A percentile compares a stretch with the other conserved stretches of the same genome.
These are phyloP conservation scores for Odontesthes bonariensis DNA, from an alignment of 2,113 vertebrate species.

Conservation along the genomic window DNA sequence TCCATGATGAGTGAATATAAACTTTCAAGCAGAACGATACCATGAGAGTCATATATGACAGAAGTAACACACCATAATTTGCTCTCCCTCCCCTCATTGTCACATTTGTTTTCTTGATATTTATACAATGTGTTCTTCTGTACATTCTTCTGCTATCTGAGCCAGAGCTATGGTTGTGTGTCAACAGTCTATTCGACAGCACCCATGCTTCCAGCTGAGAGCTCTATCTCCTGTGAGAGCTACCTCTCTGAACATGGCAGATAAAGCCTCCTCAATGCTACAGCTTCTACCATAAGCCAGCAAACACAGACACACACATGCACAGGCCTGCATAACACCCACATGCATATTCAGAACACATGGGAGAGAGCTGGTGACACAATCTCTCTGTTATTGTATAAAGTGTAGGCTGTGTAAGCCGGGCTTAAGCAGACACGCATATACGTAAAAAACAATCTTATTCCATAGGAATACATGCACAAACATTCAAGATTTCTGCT, in stretches of 20 bases:
- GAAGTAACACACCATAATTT: conserved; percentile 6
- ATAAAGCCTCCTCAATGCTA: conserved; percentile 73
- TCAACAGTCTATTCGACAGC: conserved; percentile 65
- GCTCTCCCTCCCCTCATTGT: conserved; percentile 18
- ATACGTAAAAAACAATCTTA: conserved; percentile 9
- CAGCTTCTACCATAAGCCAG: conserved; percentile 50
- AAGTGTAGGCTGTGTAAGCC: conserved; percentile 32
- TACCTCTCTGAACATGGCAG: conserved; percentile 73
- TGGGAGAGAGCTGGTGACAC: conserved; percentile 27
- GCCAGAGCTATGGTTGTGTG: conserved; percentile 68
- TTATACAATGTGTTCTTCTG: conserved; percentile 36
- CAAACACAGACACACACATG: conserved; percentile 6
- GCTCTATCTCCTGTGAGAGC: conserved; percentile 70
- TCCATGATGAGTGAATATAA: background rate
- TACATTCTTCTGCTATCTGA: conserved; percentile 45
- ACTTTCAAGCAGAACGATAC: background rate
- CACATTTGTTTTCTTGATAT: conserved; percentile 54
- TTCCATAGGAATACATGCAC: conserved; percentile 33
- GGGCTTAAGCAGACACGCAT: conserved; percentile 19
- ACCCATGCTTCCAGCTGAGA: conserved; percentile 61
- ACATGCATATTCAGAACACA: conserved; percentile 36
- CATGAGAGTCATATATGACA: conserved; percentile 23
- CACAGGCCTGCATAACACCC: conserved; percentile 27
- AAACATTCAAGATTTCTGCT: conserved; percentile 25
- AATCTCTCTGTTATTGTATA: conserved; percentile 35